Base-by-base conservation (phyloP, 2,113 vertebrate species). In the Stictonetta naevosa region DNA sequence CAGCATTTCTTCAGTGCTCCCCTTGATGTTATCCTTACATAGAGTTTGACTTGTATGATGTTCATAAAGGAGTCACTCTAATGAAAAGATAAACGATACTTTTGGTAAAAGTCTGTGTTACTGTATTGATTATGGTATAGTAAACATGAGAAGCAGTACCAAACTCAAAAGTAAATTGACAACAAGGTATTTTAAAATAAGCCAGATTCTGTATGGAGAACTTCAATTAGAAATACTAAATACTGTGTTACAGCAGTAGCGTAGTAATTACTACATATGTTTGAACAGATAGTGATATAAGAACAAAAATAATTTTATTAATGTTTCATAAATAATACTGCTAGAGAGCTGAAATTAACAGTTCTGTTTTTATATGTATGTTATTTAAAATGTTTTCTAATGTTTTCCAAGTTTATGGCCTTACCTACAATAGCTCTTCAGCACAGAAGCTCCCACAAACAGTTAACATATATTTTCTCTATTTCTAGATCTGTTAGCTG, bases 401-500 rank as follows among this genome's bases (percentile, higher is more conserved):
- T 93, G 38, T 38, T 38, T 38, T 38, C 28, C 52, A 94, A 6
- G 71, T 89, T 92, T 83, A n/a, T 95, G 31, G 12, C 71, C n/a
- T 87, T 88, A 62, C 48, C 88, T 79, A 62, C 9, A 67, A 15
- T 50, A 68, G 9, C 4, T 96, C 67, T 96, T 88, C 44, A 94
- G 67, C 68, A 64, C 7, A 44, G 40, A 55, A 29, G 36, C 29
- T 93, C 53, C 74, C 36, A 55, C 83, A 95, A 92, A 64, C 68
- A 86, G 69, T 95, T 97, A 96, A 97, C 92, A 8, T 95, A 38
- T 34, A 67, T 97, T 97, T 91, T 96, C 97, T 98, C 75, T 98
- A 3, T 97, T 97, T 97, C 90, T 98, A 99, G 98, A 99, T 98
- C 98, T 99, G 69, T 98, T 99, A 98, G 98, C 99, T 92, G 99